Evolutionary conservation across 2,797 vertebrate species (phyloP), one percentile per base, ranked within the genome.

Genomic region (Pangasius macronema): DNA sequence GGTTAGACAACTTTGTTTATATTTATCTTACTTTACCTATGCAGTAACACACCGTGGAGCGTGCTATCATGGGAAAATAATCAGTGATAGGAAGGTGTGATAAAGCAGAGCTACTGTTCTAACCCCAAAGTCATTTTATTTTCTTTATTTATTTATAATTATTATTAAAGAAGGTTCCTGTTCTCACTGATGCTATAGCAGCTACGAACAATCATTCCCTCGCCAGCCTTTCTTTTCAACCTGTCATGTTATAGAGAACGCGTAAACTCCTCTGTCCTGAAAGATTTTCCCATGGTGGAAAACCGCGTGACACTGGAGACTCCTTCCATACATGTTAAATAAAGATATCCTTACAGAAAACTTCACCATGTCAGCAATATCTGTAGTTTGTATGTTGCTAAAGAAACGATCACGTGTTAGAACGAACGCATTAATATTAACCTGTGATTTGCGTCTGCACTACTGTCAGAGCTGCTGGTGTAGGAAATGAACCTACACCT

Each of bases 1-100:
- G 97, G 98, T 99, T 92, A 51, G 94, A 72, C 9, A 55, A 57
- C 59, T 79, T 59, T 42, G 22, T 75, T 42, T 86, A 55, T 68
- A 76, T 11, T 61, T 82, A 33, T 81, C 36, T 42, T 73, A 39
- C 14, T 67, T 18, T 84, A 27, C 84, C 10, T 24, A 22, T 4
- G 2, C 1, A 36, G n/a, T n/a, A 22, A 57, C 79, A 81, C 33
- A 42, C 55, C 8, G 11, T n/a, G n/a, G 9, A 14, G 33, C 5
- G 2, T 39, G 53, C 5, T 16, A 2, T 11, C 33, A 18, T 27
- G 24, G 9, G 20, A 75, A 73, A 27, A 13, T 46, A 73, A 73
- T 46, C 10, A 13, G 27, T 11, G 42, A 24, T 36, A 1, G 1
- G 27, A 36, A 68, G 30, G 30, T 27, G 24, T 11, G 61, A 65